These are phyloP conservation scores for Bursaphelenchus okinawaensis DNA, from an alignment of 2,888 invertebrate species.

Conservation along the genomic window DNA sequence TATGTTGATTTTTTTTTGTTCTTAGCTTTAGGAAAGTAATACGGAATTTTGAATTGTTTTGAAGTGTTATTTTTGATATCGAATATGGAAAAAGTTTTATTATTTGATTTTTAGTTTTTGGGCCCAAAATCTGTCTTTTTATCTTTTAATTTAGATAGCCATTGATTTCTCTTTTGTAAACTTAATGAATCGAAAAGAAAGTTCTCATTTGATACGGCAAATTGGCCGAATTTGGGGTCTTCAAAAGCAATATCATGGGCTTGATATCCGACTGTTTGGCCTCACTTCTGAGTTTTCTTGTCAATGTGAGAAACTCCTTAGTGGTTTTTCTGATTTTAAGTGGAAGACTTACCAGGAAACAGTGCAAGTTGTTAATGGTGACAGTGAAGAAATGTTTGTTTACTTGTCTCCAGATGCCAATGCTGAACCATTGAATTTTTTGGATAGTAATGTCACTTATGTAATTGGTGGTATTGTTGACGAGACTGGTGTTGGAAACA, in stretches of 20 bases:
- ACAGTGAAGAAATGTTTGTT: neutral
- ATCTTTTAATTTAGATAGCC: conserved; percentile 16
- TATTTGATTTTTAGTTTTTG: neutral
- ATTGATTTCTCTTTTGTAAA: conserved; percentile 18
- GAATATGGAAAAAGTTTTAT: neutral
- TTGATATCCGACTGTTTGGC: conserved; percentile 9
- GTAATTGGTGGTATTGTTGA: conserved; percentile 27
- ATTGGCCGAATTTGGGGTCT: conserved; percentile 23
- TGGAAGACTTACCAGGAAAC: conserved; percentile 8
- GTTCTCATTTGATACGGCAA: conserved; percentile 13
- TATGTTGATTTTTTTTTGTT: neutral
- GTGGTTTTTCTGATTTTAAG: conserved; percentile 14
- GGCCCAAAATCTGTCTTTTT: no score
- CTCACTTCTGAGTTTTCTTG: conserved; percentile 1
- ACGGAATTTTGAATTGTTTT: neutral
- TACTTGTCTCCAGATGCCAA: conserved; percentile 22
- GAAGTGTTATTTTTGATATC: no score
- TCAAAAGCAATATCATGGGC: conserved; percentile 17
- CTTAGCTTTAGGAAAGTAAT: neutral
- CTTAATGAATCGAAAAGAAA: conserved; percentile 17
- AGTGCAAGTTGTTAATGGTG: neutral
- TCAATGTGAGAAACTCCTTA: conserved; percentile 1
- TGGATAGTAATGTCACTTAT: conserved; percentile 3
- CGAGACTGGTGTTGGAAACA: conserved; percentile 18
- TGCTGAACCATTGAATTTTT: conserved; percentile 5